Evolutionary conservation across 2,797 vertebrate genomes (phyloP).

Genomic region (Calcarius lapponicus): DNA sequence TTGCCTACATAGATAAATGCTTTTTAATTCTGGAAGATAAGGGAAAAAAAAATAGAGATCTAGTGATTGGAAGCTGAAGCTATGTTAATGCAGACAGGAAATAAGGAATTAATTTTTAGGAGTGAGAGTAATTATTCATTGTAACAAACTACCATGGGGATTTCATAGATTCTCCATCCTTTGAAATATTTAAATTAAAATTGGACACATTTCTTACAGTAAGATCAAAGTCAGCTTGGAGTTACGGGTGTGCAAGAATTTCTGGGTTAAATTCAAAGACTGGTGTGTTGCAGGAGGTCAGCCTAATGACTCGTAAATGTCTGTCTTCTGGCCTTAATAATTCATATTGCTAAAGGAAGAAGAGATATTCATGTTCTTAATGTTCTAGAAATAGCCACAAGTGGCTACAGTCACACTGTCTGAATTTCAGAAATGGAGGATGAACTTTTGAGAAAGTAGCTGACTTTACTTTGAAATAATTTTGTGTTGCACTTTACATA

Average conservation of each 20-base stretch:
- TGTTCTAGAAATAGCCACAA: neutral
- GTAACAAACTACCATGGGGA: neutral
- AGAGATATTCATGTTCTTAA: neutral
- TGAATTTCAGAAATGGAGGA: neutral
- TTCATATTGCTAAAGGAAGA: neutral
- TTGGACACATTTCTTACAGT: neutral
- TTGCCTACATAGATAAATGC: neutral
- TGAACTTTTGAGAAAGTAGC: neutral
- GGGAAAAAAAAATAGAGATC: neutral
- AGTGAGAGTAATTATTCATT: neutral
- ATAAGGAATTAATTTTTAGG: neutral
- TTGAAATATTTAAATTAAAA: conserved; percentile 31
- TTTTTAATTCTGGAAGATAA: conserved; percentile 9
- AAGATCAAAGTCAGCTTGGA: neutral
- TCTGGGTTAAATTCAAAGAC: neutral
- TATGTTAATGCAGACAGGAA: neutral
- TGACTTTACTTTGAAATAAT: neutral
- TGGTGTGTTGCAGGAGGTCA: neutral
- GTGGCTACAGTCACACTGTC: neutral
- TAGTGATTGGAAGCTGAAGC: neutral
- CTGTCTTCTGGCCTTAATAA: neutral
- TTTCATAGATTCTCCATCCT: neutral
- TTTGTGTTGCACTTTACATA: neutral
- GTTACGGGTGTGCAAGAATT: neutral
- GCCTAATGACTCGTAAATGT: neutral